A percentile compares a stretch with the other conserved stretches of the same genome.
phyloP scores from a whole-genome alignment of 2,113 vertebrate genomes.

The Etheostoma spectabile region DNA sequence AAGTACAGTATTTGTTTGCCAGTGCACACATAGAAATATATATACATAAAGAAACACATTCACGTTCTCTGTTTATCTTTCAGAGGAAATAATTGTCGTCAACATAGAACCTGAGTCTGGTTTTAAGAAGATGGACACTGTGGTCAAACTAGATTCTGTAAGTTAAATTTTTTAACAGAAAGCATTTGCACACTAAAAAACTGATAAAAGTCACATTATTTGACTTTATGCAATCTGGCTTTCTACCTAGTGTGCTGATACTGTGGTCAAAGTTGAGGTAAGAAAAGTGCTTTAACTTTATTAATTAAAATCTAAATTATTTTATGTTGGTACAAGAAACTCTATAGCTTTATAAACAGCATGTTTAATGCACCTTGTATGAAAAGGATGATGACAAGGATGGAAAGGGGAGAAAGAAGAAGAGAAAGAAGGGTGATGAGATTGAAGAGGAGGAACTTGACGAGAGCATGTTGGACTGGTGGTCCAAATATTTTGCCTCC shows the following conservation, averaged over 20 bases:
- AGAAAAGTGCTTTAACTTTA: background rate
- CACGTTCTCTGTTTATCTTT: slow-evolving; percentile 6
- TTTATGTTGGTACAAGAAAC: background rate
- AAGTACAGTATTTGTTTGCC: background rate
- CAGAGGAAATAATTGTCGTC: slow-evolving; percentile 85
- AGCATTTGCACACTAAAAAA: background rate
- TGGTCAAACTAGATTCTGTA: slow-evolving; percentile 96
- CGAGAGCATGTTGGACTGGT: slow-evolving; percentile 98
- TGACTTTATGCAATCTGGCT: background rate
- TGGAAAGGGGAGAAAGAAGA: slow-evolving; percentile 90
- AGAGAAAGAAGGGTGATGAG: slow-evolving; percentile 87
- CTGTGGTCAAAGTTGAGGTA: slow-evolving; percentile 80
- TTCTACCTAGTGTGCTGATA: slow-evolving; percentile 67
- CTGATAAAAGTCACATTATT: background rate
- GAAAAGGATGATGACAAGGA: slow-evolving; percentile 84
- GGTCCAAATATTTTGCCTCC: slow-evolving; percentile 98
- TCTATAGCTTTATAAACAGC: background rate
- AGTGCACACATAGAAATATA: no score
- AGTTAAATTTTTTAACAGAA: slow-evolving; percentile 62
- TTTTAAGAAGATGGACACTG: slow-evolving; percentile 95
- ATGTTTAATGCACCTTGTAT: background rate
- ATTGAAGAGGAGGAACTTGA: slow-evolving; percentile 93
- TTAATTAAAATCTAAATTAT: background rate
- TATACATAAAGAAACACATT: background rate
- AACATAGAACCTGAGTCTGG: slow-evolving; percentile 89